phyloP scores from a whole-genome alignment of 2,888 invertebrate genomes.

The Ctena decussata region DNA sequence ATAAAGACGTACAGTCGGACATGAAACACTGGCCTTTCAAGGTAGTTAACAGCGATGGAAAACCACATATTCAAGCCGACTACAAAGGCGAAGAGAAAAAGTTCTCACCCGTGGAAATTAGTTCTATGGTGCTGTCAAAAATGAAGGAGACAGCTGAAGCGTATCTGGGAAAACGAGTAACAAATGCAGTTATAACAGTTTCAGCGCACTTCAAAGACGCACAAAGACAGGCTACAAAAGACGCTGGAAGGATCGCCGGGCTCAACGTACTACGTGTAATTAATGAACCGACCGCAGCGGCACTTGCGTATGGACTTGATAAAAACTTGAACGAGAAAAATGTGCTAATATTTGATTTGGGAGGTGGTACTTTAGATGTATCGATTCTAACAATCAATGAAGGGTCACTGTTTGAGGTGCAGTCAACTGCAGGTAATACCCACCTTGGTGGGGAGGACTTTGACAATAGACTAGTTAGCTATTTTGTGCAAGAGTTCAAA shows the following conservation, averaged over 20 bases:
- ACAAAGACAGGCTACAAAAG: slow-evolving; percentile 90
- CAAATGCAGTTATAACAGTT: slow-evolving; percentile 85
- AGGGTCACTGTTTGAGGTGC: slow-evolving; percentile 88
- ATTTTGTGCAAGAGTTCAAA: slow-evolving; percentile 81
- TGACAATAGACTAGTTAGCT: slow-evolving; percentile 79
- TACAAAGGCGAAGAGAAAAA: slow-evolving; percentile 94
- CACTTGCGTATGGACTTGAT: slow-evolving; percentile 89
- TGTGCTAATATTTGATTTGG: slow-evolving; percentile 89
- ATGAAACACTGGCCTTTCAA: slow-evolving; percentile 83
- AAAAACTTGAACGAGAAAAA: slow-evolving; percentile 87
- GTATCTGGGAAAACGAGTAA: slow-evolving; percentile 89
- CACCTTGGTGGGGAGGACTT: slow-evolving; percentile 85
- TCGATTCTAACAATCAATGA: slow-evolving; percentile 88
- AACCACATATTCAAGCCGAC: slow-evolving; percentile 82
- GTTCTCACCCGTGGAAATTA: slow-evolving; percentile 96
- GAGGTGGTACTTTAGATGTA: slow-evolving; percentile 87
- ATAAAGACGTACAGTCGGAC: slow-evolving; percentile 78
- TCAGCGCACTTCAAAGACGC: slow-evolving; percentile 86
- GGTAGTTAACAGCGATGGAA: slow-evolving; percentile 71
- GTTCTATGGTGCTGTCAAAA: slow-evolving; percentile 96
- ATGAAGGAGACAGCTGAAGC: slow-evolving; percentile 91
- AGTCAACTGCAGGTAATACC: slow-evolving; percentile 84
- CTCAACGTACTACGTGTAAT: slow-evolving; percentile 89
- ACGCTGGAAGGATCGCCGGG: slow-evolving; percentile 87
- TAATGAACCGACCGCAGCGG: slow-evolving; percentile 88